Conservation (phyloP, 2,888 invertebrate species). For the Temnothorax ravouxi region DNA sequence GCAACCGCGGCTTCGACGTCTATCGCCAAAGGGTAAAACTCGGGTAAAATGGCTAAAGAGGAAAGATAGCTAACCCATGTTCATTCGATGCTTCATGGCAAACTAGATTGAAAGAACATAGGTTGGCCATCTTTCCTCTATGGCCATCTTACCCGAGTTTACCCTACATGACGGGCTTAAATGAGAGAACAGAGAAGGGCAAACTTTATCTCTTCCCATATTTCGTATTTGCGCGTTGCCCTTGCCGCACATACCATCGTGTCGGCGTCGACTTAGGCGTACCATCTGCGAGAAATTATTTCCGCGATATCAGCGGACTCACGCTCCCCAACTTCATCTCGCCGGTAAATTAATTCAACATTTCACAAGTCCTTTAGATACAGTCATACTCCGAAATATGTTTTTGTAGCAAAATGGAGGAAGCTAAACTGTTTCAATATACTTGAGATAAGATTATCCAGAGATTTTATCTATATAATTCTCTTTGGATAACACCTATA, state of each 20-base stretch:
- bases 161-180: not conserved
- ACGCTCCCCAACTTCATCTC: not conserved
- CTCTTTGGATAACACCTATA: not conserved
- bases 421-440: not conserved
- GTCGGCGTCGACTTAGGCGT: conserved; percentile 16
- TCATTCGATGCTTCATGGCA: no score
- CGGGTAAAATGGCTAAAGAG: no score
- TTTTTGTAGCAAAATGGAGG: not conserved
- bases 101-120: no score
- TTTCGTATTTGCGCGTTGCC: conserved; percentile 4
- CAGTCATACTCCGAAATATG: not conserved
- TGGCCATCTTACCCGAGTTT: no score
- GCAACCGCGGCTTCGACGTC: not conserved
- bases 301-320: conserved; percentile 28
- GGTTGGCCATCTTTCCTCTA: no score
- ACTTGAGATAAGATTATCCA: not conserved
- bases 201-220: conserved; percentile 31
- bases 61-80: no score
- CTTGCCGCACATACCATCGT: conserved; percentile 2
- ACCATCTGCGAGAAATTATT: conserved; percentile 47
- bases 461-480: not conserved
- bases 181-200: not conserved
- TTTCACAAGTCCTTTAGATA: not conserved
- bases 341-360: conserved; percentile 21
- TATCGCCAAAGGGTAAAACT: not conserved